Conservation (phyloP, 64 coral and sea anemone species). For the Pocillopora damicornis region DNA sequence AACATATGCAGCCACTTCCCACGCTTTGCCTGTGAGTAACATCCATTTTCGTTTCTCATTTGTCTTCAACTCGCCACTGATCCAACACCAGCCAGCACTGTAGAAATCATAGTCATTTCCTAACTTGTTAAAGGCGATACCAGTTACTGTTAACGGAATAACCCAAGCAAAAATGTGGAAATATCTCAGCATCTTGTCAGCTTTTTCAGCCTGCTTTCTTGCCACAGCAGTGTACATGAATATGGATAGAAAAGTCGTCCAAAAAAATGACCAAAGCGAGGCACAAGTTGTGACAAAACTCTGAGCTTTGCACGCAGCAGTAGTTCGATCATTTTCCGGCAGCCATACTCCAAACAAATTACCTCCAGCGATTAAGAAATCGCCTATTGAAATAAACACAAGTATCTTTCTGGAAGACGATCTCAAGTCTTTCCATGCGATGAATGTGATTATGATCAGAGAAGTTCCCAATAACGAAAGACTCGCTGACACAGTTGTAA, state of each 20-base stretch:
- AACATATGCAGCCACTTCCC: constrained; percentile 74
- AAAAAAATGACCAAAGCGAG: constrained; percentile 87
- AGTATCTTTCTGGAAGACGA: constrained; percentile 69
- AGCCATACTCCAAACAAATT: constrained; percentile 37
- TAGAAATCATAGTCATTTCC: constrained; percentile 49
- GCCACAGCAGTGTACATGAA: constrained; percentile 61
- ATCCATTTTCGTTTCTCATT: constrained; percentile 56
- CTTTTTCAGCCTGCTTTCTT: constrained; percentile 39
- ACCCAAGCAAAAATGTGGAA: constrained; percentile 78
- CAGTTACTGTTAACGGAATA: constrained; percentile 52
- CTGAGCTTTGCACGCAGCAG: constrained; percentile 46
- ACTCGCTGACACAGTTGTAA: constrained; percentile 48
- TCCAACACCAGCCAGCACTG: constrained; percentile 93
- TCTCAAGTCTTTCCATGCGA: constrained; percentile 79
- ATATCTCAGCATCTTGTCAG: constrained; percentile 56
- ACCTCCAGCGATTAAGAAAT: constrained; percentile 71
- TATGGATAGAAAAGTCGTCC: constrained; percentile 84
- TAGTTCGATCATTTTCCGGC: not conserved
- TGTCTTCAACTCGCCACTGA: not conserved
- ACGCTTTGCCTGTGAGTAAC: constrained; percentile 84
- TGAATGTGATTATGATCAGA: constrained; percentile 73
- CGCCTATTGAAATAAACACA: constrained; percentile 81
- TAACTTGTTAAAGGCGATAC: constrained; percentile 39
- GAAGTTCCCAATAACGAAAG: constrained; percentile 70
- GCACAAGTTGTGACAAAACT: constrained; percentile 81